phyloP scores from a whole-genome alignment of 1,140 invertebrate genomes.

The Aphis gossypii region DNA sequence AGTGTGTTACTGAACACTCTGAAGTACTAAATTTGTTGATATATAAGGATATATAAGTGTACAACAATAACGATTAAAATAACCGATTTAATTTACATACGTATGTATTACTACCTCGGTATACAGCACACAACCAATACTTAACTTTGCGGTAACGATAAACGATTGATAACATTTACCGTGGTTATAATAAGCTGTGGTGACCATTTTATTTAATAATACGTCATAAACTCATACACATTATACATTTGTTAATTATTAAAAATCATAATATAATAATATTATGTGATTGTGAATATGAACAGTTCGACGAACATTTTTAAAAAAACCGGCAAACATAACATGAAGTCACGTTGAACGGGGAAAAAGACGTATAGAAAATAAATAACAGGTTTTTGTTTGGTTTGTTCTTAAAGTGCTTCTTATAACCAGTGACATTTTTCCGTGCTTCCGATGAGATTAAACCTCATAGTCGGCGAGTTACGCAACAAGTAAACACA shows the following conservation, averaged over 20 bases:
- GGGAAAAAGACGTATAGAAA: not conserved
- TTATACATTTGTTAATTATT: no score
- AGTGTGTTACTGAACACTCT: not conserved
- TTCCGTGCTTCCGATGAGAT: not conserved
- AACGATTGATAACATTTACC: not conserved
- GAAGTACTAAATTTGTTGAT: no score
- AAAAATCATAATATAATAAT: not conserved
- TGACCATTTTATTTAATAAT: not conserved
- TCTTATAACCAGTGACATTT: not conserved
- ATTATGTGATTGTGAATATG: not conserved
- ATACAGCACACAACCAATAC: not conserved
- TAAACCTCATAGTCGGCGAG: not conserved
- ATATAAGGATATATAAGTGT: no score
- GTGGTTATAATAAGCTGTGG: not conserved
- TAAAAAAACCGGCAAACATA: not conserved
- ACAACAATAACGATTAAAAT: no score
- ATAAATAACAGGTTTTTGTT: constrained; percentile 11
- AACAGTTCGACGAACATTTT: not conserved
- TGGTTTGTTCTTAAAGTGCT: not conserved
- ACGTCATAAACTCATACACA: not conserved
- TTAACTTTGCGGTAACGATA: not conserved
- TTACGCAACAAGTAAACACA: not conserved
- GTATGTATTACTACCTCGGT: not conserved
- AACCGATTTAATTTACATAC: no score
- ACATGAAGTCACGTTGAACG: not conserved